A percentile compares a stretch with the other conserved stretches of the same genome.
Conservation (phyloP, 2,113 vertebrate species). For the Jacana jacana region DNA sequence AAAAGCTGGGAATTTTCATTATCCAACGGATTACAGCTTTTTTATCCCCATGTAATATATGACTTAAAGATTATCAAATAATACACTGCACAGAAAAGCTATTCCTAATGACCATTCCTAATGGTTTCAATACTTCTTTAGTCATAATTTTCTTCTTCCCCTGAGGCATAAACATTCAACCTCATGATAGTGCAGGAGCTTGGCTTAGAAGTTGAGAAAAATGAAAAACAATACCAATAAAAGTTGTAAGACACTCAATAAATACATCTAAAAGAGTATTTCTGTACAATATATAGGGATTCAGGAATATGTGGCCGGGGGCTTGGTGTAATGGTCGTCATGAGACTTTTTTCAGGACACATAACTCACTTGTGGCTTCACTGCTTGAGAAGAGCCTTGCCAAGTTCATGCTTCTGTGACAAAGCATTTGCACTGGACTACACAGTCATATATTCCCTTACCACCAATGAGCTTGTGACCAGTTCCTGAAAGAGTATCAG, state of each 20-base stretch:
- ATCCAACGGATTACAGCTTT: neutral
- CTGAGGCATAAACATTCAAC: slow-evolving; percentile 53
- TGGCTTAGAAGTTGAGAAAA: slow-evolving; percentile 37
- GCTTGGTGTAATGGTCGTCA: neutral
- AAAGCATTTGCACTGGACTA: neutral
- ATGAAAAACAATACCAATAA: slow-evolving; percentile 44
- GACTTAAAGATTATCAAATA: slow-evolving; percentile 1
- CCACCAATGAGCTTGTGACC: neutral
- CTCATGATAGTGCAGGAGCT: neutral
- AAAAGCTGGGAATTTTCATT: neutral
- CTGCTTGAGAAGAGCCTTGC: neutral
- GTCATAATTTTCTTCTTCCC: slow-evolving; percentile 43
- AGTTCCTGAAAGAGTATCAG: neutral
- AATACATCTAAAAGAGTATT: neutral
- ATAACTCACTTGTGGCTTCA: neutral
- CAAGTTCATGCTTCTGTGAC: neutral
- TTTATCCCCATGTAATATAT: neutral
- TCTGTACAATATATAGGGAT: neutral
- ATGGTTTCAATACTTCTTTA: slow-evolving; percentile 43
- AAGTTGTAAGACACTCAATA: slow-evolving; percentile 29
- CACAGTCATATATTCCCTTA: neutral
- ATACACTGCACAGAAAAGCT: neutral
- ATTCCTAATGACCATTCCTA: slow-evolving; percentile 31
- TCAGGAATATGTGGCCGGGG: neutral
- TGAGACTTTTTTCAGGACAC: neutral